phyloP scores from a whole-genome alignment of 23 tunicate species.

The Ascidia mentula region DNA sequence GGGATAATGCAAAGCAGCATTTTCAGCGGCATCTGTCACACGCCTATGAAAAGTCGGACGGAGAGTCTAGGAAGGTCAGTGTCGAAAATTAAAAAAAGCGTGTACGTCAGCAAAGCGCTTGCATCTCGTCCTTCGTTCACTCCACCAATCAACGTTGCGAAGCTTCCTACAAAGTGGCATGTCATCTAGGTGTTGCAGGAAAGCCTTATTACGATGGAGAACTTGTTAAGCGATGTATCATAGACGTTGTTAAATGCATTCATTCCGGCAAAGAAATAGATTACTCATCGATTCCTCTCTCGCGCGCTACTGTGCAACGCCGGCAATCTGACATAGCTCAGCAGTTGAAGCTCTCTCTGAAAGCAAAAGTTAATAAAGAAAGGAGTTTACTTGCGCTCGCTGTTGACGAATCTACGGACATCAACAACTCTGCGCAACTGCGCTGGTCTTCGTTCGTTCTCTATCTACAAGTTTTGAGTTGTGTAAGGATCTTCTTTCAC shows the following conservation, averaged over 20 bases:
- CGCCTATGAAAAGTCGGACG: too few relatives aligned
- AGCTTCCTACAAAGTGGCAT: conserved; percentile 40
- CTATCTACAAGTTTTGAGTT: conserved; percentile 19
- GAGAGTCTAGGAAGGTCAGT: background rate
- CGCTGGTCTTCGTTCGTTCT: conserved; percentile 21
- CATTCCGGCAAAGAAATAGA: conserved; percentile 40
- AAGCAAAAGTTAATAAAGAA: conserved; percentile 20
- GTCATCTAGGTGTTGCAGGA: conserved; percentile 47
- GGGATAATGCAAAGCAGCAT: too few relatives aligned
- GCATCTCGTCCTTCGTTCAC: conserved; percentile 23
- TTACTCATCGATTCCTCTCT: conserved; percentile 25
- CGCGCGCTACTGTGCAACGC: conserved; percentile 30
- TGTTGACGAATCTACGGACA: conserved; percentile 32
- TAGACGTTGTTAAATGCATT: conserved; percentile 41
- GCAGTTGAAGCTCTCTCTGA: conserved; percentile 20
- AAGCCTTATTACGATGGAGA: conserved; percentile 11
- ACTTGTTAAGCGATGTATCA: conserved; percentile 24
- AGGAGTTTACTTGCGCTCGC: conserved; percentile 30
- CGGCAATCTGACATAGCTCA: conserved; percentile 21
- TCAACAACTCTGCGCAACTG: conserved; percentile 40
- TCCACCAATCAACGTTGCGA: conserved; percentile 31
- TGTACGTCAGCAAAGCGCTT: conserved; percentile 34
- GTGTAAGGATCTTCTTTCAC: conserved; percentile 28
- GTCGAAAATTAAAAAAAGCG: conserved; percentile 27
- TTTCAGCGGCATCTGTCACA: too few relatives aligned